Evolutionary conservation across 92 coral and sea anemone species (phyloP).

Genomic region (Phymanthus crucifer): DNA sequence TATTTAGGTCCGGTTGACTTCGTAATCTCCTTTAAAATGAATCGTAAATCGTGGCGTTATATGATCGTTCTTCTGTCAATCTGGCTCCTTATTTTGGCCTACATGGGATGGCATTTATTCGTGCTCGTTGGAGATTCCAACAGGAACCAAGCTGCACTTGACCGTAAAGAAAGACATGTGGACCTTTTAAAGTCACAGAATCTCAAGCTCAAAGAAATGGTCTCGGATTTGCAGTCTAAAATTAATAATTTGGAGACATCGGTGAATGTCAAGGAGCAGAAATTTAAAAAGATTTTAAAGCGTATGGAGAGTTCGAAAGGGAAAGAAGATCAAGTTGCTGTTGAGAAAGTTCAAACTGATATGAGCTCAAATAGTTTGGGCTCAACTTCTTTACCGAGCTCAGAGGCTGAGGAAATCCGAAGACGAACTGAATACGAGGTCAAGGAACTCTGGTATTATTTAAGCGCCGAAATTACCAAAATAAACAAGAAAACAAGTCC

Average conservation of each 20-base stretch:
- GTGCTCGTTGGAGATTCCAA: constrained; percentile 74
- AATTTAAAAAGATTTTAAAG: constrained; percentile 21
- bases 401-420: constrained; percentile 50
- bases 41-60: constrained; percentile 72
- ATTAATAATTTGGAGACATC: constrained; percentile 55
- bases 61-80: constrained; percentile 55
- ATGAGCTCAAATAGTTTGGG: not conserved
- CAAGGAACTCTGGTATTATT: constrained; percentile 84
- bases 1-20: not conserved
- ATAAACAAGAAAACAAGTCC: constrained; percentile 43
- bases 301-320: constrained; percentile 11
- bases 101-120: constrained; percentile 82
- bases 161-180: constrained; percentile 64
- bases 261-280: constrained; percentile 41
- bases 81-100: constrained; percentile 73
- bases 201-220: constrained; percentile 55
- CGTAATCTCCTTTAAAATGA: constrained; percentile 36
- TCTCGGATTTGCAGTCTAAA: constrained; percentile 56
- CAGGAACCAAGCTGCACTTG: constrained; percentile 46
- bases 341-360: not conserved
- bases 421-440: constrained; percentile 79
- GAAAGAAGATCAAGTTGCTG: not conserved
- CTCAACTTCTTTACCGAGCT: constrained; percentile 35
- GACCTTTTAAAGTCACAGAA: constrained; percentile 60
- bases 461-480: constrained; percentile 85